Conservation (phyloP, 2,797 vertebrate species). For the Lutjanus campechanus region DNA sequence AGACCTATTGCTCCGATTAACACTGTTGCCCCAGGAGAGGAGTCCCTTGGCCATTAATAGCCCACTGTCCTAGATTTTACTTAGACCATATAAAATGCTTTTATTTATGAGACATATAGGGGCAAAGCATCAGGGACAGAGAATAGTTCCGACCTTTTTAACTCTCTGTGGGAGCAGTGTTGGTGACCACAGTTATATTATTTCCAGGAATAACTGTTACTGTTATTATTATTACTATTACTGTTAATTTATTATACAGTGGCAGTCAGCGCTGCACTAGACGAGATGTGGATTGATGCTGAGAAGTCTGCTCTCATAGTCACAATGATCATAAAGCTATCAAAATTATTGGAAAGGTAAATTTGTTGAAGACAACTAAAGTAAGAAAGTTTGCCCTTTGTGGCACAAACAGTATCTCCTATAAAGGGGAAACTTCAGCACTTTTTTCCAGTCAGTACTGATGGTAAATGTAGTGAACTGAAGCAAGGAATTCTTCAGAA, state of each 20-base stretch:
- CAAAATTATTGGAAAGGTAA: not conserved
- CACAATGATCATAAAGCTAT: not conserved
- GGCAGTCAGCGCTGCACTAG: not conserved
- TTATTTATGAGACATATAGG: conserved; percentile 77
- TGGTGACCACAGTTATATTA: conserved; percentile 47
- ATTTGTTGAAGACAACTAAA: not conserved
- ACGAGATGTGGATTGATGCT: not conserved
- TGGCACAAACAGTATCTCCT: not conserved
- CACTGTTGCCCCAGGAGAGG: conserved; percentile 82
- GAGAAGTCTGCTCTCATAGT: not conserved
- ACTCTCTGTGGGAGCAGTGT: conserved; percentile 27
- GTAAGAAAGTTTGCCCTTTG: not conserved
- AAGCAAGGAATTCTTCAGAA: too few species aligned
- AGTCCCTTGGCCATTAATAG: conserved; percentile 81
- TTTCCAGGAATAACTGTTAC: conserved; percentile 27
- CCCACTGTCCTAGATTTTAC: conserved; percentile 80
- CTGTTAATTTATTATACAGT: not conserved
- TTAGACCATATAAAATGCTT: conserved; percentile 77
- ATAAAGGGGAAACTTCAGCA: too few species aligned
- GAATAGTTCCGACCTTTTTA: conserved; percentile 27
- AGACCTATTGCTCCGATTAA: conserved; percentile 89
- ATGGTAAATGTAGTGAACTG: too few species aligned
- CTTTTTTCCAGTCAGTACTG: too few species aligned
- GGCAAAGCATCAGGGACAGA: conserved; percentile 50
- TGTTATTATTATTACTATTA: not conserved